Evolutionary conservation across 1,140 invertebrate genomes (phyloP).

Genomic region (Listronotus oregonensis): DNA sequence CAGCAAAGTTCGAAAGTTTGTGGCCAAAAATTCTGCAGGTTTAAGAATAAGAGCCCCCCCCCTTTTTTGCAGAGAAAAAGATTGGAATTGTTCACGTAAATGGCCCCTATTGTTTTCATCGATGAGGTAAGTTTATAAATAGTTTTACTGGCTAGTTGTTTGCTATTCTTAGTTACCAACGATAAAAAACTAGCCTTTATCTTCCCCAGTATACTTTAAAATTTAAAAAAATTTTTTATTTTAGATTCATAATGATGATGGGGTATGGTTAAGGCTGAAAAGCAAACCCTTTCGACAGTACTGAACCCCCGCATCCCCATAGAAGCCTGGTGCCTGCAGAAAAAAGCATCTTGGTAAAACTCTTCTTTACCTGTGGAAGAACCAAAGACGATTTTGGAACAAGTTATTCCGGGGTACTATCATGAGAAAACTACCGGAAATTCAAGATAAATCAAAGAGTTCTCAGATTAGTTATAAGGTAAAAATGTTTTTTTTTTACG

Average conservation of each 20-base stretch:
- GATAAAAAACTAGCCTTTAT: no score
- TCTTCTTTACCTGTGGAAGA: constrained; percentile 78
- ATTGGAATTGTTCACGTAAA: constrained; percentile 88
- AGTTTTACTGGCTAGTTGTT: no score
- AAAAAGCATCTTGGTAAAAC: constrained; percentile 91
- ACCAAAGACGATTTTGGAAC: constrained; percentile 63
- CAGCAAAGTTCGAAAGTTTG: constrained; percentile 79
- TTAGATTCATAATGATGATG: constrained; percentile 93
- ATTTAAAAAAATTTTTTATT: constrained; percentile 19
- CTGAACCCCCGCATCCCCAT: constrained; percentile 69
- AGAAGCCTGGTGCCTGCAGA: constrained; percentile 95
- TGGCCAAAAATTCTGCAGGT: constrained; percentile 82
- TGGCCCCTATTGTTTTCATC: constrained; percentile 84
- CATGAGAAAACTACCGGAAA: constrained; percentile 56
- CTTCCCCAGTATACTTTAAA: no score
- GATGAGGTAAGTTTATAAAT: constrained; percentile 73
- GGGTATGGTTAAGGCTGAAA: constrained; percentile 92
- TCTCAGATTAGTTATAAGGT: constrained; percentile 26
- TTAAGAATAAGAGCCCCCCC: constrained; percentile 89
- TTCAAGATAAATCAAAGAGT: constrained; percentile 57
- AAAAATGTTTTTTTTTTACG: not conserved
- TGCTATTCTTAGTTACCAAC: no score
- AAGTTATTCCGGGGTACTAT: constrained; percentile 60
- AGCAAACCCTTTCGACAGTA: constrained; percentile 81
- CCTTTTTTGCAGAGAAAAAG: constrained; percentile 93